Evolutionary conservation across 2,888 invertebrate species (phyloP).

Genomic region (Boloria selene): DNA sequence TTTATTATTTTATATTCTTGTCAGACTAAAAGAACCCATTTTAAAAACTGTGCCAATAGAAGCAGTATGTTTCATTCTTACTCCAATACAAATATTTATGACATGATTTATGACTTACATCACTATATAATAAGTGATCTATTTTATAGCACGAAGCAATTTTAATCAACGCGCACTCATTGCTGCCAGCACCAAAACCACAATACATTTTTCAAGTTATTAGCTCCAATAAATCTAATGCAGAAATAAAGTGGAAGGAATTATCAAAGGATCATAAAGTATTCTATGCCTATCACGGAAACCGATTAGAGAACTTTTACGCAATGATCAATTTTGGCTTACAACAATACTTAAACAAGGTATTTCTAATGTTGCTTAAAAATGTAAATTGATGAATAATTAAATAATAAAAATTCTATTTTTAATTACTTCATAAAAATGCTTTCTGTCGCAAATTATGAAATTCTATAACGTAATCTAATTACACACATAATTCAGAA

Average conservation of each 20-base stretch:
- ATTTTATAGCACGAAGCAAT: constrained; percentile 78
- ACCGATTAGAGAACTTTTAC: constrained; percentile 90
- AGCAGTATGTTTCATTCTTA: constrained; percentile 63
- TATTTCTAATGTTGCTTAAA: constrained; percentile 51
- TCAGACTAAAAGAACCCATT: constrained; percentile 83
- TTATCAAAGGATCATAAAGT: constrained; percentile 79
- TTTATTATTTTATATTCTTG: constrained; percentile 85
- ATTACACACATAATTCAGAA: too few species aligned
- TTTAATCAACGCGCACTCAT: constrained; percentile 75
- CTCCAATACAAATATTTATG: not conserved
- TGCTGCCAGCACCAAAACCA: constrained; percentile 74
- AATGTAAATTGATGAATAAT: too few species aligned
- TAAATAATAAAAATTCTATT: too few species aligned
- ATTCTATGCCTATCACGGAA: constrained; percentile 90
- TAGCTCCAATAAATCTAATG: constrained; percentile 76
- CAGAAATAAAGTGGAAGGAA: constrained; percentile 84
- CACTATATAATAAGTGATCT: too few species aligned
- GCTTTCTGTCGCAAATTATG: not conserved
- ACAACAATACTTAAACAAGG: constrained; percentile 87
- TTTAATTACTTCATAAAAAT: too few species aligned
- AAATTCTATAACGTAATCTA: not conserved
- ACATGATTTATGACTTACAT: not conserved
- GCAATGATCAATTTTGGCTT: constrained; percentile 90
- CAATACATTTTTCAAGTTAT: constrained; percentile 87
- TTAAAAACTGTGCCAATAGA: constrained; percentile 81